Base-by-base conservation (phyloP, 2,113 vertebrate genomes). In the Aptenodytes forsteri region DNA sequence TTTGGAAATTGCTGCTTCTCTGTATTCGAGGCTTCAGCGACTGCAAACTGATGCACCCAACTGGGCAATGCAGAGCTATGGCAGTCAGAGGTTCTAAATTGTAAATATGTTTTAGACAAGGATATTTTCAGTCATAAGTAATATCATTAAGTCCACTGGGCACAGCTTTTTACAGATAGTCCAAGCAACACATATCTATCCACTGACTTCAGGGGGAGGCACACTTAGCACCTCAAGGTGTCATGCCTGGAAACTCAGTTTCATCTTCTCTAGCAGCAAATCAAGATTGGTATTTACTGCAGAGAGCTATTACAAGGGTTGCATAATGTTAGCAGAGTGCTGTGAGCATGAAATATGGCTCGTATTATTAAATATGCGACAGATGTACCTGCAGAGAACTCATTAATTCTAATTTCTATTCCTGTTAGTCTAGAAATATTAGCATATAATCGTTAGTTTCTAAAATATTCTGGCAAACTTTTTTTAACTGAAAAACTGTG, bases 381-480 rank as follows among this genome's bases (percentile, higher is more conserved):
- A 90, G 83, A 93, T 71, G 44, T 87, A 95, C 94, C 92, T 97
- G 92, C 80, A 96, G 79, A 97, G 83, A 81, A 81, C 77, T 96
- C 90, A 97, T 93, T 97, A 97, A 96, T 92, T 95, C 88, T 89
- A 14, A 96, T 83, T 96, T 89, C 94, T 96, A 93, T 95, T 96
- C 95, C 94, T 93, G 97, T 92, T 95, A 87, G 90, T 96, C 97
- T 97, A 95, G 96, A 97, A 96, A 89, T 91, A 95, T 76, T 96
- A 95, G 90, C 94, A 97, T 97, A 78, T 93, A 96, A 97, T 95
- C 95, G 89, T 95, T 89, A 71, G 85, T 76, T 95, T 97, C 95
- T 93, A 95, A 96, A 97, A 97, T 97, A 92, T 61, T 94, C 97
- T 66, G 66, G 84, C 82, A 94, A 86, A 92, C 83, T 92, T 96